Conservation (phyloP, 2,888 invertebrate genomes). For the Drosophila suboccidentalis region DNA sequence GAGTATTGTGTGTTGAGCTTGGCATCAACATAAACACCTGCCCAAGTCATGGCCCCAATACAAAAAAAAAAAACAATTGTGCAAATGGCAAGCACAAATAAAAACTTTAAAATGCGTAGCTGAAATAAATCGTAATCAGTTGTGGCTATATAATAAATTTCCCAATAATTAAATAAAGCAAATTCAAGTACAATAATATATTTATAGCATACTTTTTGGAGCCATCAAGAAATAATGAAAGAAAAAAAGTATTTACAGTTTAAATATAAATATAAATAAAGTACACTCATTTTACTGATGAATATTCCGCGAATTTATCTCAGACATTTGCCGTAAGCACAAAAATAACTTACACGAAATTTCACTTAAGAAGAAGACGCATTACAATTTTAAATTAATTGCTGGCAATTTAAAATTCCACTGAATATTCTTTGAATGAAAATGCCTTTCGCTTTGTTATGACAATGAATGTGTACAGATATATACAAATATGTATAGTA, state of each 20-base stretch:
- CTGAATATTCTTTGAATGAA: conserved; percentile 10
- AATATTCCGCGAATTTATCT: conserved; percentile 1
- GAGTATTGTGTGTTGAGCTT: conserved; percentile 8
- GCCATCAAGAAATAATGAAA: neutral
- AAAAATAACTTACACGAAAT: conserved; percentile 16
- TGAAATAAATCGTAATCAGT: conserved; percentile 15
- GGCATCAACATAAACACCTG: conserved; percentile 20
- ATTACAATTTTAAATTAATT: conserved; percentile 20
- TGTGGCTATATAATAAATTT: neutral
- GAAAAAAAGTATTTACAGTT: neutral
- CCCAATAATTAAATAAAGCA: conserved; percentile 1
- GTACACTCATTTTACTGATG: neutral
- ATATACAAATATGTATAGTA: neutral
- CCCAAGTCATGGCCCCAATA: neutral
- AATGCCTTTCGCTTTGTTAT: conserved; percentile 14
- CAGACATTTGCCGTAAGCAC: neutral
- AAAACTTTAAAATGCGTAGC: conserved; percentile 8
- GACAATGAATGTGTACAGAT: neutral
- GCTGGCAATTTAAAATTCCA: conserved; percentile 9
- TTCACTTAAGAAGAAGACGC: conserved; percentile 27
- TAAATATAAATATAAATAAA: neutral
- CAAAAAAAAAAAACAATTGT: conserved; percentile 41
- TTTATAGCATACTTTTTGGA: conserved; percentile 12
- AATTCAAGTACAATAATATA: neutral
- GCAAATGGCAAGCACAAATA: conserved; percentile 26